phyloP scores from a whole-genome alignment of 2,797 vertebrate genomes.

The Coreius guichenoti region DNA sequence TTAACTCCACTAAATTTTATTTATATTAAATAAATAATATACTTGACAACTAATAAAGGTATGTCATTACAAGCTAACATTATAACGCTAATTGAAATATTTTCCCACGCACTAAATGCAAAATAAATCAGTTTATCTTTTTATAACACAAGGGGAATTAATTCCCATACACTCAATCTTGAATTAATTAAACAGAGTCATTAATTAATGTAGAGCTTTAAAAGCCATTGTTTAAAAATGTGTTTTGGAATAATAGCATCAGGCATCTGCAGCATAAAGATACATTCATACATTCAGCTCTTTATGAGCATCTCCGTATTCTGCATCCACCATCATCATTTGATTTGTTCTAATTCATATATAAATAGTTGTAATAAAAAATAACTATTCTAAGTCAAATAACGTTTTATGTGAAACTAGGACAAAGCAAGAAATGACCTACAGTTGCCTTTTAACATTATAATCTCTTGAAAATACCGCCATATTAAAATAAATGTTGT shows the following conservation, averaged over 20 bases:
- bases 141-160: conserved; percentile 55
- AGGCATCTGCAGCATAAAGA: conserved; percentile 58
- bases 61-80: conserved; percentile 26
- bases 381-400: not conserved
- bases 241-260: conserved; percentile 69
- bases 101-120: conserved; percentile 5
- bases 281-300: not conserved
- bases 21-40: conserved; percentile 7
- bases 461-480: not conserved
- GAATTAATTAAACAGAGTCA: conserved; percentile 73
- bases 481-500: not conserved
- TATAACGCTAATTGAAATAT: conserved; percentile 1
- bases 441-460: conserved; percentile 11
- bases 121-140: conserved; percentile 43
- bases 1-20: not conserved
- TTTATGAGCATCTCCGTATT: not conserved
- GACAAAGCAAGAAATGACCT: not conserved
- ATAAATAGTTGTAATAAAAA: not conserved
- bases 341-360: not conserved
- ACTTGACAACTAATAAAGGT: not conserved
- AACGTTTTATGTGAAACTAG: not conserved
- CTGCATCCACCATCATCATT: not conserved
- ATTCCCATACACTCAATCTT: conserved; percentile 54
- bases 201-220: conserved; percentile 71
- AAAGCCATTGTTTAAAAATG: conserved; percentile 69